Base-by-base conservation (phyloP, 2,888 invertebrate species). In the Andrena marginata region DNA sequence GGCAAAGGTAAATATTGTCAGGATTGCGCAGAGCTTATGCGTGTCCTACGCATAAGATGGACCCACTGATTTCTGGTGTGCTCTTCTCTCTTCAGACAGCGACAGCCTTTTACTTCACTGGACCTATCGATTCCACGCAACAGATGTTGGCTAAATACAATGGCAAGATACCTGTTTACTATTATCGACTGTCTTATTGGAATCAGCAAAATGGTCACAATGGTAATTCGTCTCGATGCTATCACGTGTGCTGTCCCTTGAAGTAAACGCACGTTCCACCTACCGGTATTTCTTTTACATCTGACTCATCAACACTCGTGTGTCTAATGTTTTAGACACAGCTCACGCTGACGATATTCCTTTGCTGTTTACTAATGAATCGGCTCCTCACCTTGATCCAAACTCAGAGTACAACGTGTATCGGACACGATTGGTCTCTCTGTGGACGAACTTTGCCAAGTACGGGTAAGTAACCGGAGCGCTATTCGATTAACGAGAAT, bases 401-500 rank as follows among this genome's bases (percentile, higher is more conserved):
- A 80, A 89, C 0, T 91, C 89, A 88, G 80, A 80, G 0, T 74
- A 80, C 49, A 76, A 70, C 26, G 20, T 94, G 26, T 93, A 95
- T 5, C 93, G 95, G 6, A 91, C 94, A 31, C 93, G 94, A 29
- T 92, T 96, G 89, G 94, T 95, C n/a, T 91, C 94, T 29, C 93
- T 96, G 93, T 96, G 96, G 96, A 95, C 96, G 0, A 96, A 96
- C 88, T 96, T 96, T 91, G 96, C 96, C 0, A 90, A 90, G 83
- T 87, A 83, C 35, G 84, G 85, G 90, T 89, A 64, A 49, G 29
- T 20, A 35, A 35, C 10, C 35, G 35, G 35, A 35, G 10, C 2
- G 35, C 35, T 35, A 10, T 10, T 35, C 2, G 33, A 8, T 33
- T 8, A 33, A 33, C 8, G 8, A 33, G 8, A 8, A 33, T 33